Base-by-base conservation (phyloP, 2,797 vertebrate species). In the Typhlichthys subterraneus region DNA sequence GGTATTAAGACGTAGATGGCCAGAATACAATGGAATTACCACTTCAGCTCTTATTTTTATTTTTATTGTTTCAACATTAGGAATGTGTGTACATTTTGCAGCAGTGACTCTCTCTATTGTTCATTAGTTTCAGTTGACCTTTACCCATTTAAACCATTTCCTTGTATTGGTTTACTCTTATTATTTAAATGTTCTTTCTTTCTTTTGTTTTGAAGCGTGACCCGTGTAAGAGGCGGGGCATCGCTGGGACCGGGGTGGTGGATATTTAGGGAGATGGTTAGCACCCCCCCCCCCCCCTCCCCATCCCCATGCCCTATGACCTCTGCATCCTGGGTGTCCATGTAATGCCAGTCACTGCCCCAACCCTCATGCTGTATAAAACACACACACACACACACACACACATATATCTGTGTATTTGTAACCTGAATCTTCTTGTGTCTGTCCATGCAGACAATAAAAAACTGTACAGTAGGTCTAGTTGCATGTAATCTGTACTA, bases 401-500 rank as follows among this genome's bases (percentile, higher is more conserved):
- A 90, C 87, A 92, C 92, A 91, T 94, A 93, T 94, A 94, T 93
- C 94, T 93, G 93, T 93, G 93, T 94, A 91, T 94, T 94, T 94
- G 93, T 93, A 94, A 93, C 93, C 93, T 87, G 91, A 95, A 92
- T 91, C 91, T 94, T 93, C 91, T 91, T 89, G 92, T 93, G 94
- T 96, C 95, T 94, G 94, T 94, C 73, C 91, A 87, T 88, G 92
- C 92, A 92, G 93, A 95, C 95, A 94, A 94, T 94, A 94, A 94
- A 94, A 93, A 94, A 94, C 94, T 95, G 94, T 94, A 94, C 94
- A 93, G 93, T 95, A 95, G 94, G 75, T 92, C 92, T 94, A 94
- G 94, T 94, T 96, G 93, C 93, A 92, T 94, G 94, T 94, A 94
- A 93, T 94, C 93, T 94, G 93, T 95, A 94, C 93, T 94, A 94